Evolutionary conservation across 53 echinoderm and acorn worm species (phyloP), one percentile per base, ranked within the genome.

Genomic region (Echinometra lucunter): DNA sequence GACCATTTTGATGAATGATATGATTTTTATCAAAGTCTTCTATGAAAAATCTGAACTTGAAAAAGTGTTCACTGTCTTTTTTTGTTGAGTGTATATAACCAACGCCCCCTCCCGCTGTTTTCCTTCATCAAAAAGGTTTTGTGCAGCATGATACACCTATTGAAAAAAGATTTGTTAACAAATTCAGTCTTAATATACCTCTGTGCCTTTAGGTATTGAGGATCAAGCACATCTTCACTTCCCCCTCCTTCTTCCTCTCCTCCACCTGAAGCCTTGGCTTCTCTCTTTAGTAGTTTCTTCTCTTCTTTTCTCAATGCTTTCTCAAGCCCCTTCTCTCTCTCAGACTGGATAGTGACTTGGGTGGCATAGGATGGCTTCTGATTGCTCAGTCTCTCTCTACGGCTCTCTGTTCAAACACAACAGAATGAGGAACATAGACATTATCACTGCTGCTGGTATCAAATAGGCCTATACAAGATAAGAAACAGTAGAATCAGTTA

Each of bases 301-400:
- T 95, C 72, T 45, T 97, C 97, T 80, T 93, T 93, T 23, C 93
- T 47, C 40, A 93, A 28, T 3, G 57, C 93, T 28, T 81, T 75
- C 81, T 93, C 89, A 45, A 96, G 78, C 66, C 95, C 95, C 49
- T 95, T 98, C 89, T 97, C 98, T 47, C 95, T 89, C 66, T 95
- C 98, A 3, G 98, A 98, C 97, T 97, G 98, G 27, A 98, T 97
- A 66, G 96, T 96, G 25, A 98, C 97, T 66, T 97, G 98, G 40
- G 97, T 95, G n/a, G 97, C 96, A 49, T 98, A 98, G 23, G 95
- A 66, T 21, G 97, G 97, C 23, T 93, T 93, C 81, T 93, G 93
- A 57, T 93, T 81, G 37, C 93, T 57, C 16, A 56, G 74, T n/a
- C 93, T 28, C 57, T 93, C 93, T 60, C 56, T 93, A 16, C 93